Evolutionary conservation across 2,797 vertebrate genomes (phyloP), one percentile per base, ranked within the genome.

Genomic region (Malacoctenus gilli): DNA sequence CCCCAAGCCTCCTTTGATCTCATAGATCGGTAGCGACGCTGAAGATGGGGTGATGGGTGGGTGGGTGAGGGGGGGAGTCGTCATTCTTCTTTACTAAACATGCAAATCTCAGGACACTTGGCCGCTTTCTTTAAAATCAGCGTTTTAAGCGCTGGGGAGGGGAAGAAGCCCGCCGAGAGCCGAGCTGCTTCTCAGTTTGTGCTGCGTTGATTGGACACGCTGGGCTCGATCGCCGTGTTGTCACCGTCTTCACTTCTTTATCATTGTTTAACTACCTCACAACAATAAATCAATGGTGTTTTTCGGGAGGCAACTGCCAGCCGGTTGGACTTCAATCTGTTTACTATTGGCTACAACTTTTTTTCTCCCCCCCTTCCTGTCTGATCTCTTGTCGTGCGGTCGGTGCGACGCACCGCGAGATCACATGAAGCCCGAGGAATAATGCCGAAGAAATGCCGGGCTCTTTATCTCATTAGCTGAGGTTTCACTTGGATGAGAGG

Each of bases 391-490:
- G 58, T 73, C 55, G 64, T 58, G 67, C 21, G 4, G 59, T 71
- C 59, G 58, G 25, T 59, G 57, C 68, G 75, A 80, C 82, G 77
- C 77, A 51, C 62, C 67, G 60, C 53, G 53, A 65, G 67, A 79
- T 77, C 78, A 72, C 68, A 85, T 70, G 58, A 51, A 76, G 41
- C 36, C 70, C 1, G 30, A 20, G 31, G 43, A 73, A 61, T 59
- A 80, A 71, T 58, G 67, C 64, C 19, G 51, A 41, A 85, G 59
- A 77, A 83, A 85, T 64, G 57, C 51, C 72, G 48, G 50, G 48
- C 68, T 74, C 73, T 77, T 88, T 69, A 85, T 77, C 75, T 79
- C 82, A 77, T 84, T 77, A 72, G 67, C 53, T n/a, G 54, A 69
- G 74, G 59, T 67, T 78, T 75, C 61, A 46, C 52, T 69, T 22